phyloP scores from a whole-genome alignment of 2,797 vertebrate genomes.

The Chrosomus eos region DNA sequence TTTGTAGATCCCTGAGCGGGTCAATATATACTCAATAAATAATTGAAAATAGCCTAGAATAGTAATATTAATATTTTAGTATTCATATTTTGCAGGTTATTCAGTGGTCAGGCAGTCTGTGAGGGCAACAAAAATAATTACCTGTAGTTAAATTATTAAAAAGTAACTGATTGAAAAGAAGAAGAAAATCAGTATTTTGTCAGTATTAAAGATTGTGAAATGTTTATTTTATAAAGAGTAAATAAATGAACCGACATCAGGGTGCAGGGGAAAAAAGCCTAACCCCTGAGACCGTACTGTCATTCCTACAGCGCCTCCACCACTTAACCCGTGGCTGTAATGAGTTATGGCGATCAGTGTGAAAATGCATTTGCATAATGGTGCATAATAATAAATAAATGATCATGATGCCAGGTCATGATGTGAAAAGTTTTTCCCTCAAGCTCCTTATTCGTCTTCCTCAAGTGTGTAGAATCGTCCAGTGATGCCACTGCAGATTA shows the following conservation, averaged over 20 bases:
- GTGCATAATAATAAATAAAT: conserved; percentile 43
- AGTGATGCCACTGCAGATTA: conserved; percentile 41
- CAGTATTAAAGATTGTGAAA: background rate
- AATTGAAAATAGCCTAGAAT: background rate
- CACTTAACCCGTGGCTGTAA: background rate
- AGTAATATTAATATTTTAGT: conserved; percentile 20
- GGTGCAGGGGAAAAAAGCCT: background rate
- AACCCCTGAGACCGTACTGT: background rate
- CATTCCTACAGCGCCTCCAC: background rate
- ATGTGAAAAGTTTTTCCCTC: conserved; percentile 26
- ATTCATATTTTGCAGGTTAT: conserved; percentile 4
- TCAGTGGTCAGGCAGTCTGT: background rate
- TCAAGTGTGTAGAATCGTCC: conserved; percentile 22
- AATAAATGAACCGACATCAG: background rate
- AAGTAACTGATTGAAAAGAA: background rate
- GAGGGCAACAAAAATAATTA: background rate
- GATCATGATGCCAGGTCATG: conserved; percentile 36
- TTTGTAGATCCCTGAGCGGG: background rate
- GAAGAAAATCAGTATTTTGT: background rate
- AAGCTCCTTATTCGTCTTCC: conserved; percentile 17
- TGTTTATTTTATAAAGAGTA: background rate
- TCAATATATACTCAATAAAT: background rate
- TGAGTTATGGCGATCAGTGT: conserved; percentile 19
- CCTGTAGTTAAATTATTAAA: background rate
- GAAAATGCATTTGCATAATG: conserved; percentile 31